These are phyloP conservation scores for Mus caroli DNA, from an alignment of 2,797 vertebrate genomes.

Conservation along the genomic window DNA sequence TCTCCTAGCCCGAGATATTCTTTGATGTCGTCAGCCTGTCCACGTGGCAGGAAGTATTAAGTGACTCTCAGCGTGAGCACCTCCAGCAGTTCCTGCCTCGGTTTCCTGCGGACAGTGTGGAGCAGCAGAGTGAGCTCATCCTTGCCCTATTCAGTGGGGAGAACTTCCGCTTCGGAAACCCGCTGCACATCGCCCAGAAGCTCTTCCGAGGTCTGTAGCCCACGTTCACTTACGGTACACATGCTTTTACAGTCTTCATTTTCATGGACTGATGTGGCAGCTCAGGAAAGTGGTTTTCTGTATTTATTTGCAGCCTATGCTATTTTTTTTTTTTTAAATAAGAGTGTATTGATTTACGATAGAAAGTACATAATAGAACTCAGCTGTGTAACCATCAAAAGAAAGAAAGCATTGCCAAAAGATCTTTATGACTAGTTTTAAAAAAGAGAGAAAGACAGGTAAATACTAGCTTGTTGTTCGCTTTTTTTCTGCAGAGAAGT, in stretches of 20 bases:
- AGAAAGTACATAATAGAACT: not conserved
- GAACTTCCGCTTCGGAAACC: conserved; percentile 97
- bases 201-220: conserved; percentile 94
- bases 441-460: not conserved
- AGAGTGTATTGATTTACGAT: not conserved
- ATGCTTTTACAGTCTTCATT: not conserved
- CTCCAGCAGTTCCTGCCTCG: conserved; percentile 95
- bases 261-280: not conserved
- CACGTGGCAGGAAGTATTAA: conserved; percentile 95
- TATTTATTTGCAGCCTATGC: not conserved
- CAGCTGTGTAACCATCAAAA: conserved; percentile 31
- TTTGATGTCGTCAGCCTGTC: conserved; percentile 96
- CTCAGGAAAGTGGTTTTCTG: not conserved
- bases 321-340: not conserved
- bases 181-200: conserved; percentile 96
- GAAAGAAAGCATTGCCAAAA: conserved; percentile 33
- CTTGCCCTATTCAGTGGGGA: conserved; percentile 92
- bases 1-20: conserved; percentile 95
- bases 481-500: not conserved
- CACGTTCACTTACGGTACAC: not conserved
- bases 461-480: not conserved
- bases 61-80: conserved; percentile 94
- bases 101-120: conserved; percentile 91
- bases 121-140: conserved; percentile 93
- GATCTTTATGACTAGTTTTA: not conserved